A percentile compares a stretch with the other conserved stretches of the same genome.
Conservation (phyloP, 2,113 vertebrate genomes). For the Eira barbara region DNA sequence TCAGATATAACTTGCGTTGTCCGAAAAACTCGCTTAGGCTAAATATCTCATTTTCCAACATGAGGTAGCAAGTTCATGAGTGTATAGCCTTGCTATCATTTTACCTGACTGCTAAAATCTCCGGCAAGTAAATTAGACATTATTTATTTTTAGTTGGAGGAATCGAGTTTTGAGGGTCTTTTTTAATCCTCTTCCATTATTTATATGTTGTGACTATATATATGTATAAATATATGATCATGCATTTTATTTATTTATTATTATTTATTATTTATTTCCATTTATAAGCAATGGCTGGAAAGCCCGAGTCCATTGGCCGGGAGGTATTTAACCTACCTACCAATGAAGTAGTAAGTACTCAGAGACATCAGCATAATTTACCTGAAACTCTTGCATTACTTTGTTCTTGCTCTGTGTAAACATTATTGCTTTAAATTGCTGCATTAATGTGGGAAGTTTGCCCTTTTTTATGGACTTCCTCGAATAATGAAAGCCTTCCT, state of each 20-base stretch:
- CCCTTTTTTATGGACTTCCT: neutral
- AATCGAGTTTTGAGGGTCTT: neutral
- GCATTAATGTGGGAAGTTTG: neutral
- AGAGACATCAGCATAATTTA: neutral
- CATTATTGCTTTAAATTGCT: neutral
- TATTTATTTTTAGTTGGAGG: neutral
- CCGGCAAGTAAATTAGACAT: neutral
- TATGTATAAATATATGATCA: neutral
- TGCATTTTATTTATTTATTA: too few relatives aligned
- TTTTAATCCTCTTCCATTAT: neutral
- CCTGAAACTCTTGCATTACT: neutral
- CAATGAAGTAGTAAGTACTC: fast-evolving
- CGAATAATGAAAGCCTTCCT: neutral
- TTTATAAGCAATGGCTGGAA: neutral
- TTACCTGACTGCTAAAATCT: neutral
- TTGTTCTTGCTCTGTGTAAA: neutral
- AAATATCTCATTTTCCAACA: neutral
- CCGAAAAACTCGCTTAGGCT: neutral
- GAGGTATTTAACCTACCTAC: neutral
- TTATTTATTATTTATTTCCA: neutral
- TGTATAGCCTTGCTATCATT: neutral
- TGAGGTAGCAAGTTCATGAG: neutral
- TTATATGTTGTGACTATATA: neutral
- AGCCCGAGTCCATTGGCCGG: neutral
- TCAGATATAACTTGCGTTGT: neutral